A percentile compares a stretch with the other conserved stretches of the same genome.
Conservation (phyloP, 2,797 vertebrate genomes). For the Rhadinocentrus ornatus region DNA sequence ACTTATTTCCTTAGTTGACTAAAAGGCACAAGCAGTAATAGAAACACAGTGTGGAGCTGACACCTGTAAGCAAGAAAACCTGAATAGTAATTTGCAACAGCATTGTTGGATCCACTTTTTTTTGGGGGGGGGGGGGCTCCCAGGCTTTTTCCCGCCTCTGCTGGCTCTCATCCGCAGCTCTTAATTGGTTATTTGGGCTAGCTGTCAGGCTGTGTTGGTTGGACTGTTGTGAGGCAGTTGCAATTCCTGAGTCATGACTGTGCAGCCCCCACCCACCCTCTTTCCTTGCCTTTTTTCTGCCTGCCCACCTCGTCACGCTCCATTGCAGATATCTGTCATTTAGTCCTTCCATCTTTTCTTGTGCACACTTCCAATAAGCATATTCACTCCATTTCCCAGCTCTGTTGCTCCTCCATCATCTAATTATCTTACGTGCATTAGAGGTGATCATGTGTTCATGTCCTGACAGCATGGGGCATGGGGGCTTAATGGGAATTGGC, state of each 20-base stretch:
- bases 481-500: constrained; percentile 52
- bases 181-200: constrained; percentile 79
- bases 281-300: constrained; percentile 11
- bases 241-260: constrained; percentile 64
- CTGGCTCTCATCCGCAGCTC: constrained; percentile 54
- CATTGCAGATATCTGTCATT: constrained; percentile 44
- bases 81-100: constrained; percentile 46
- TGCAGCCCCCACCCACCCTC: constrained; percentile 1
- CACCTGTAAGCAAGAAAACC: constrained; percentile 54
- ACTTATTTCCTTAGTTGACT: constrained; percentile 40
- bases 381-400: not conserved
- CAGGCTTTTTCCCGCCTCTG: constrained; percentile 50
- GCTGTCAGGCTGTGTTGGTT: constrained; percentile 68
- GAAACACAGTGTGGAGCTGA: constrained; percentile 55
- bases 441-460: constrained; percentile 19
- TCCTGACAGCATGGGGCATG: constrained; percentile 16
- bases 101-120: constrained; percentile 50
- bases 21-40: constrained; percentile 23
- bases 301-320: constrained; percentile 47
- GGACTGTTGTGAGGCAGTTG: constrained; percentile 61
- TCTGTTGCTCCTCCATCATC: constrained; percentile 13
- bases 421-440: constrained; percentile 6
- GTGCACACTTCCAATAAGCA: constrained; percentile 12
- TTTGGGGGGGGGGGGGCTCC: constrained; percentile 18
- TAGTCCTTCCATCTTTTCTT: constrained; percentile 28